A percentile compares a stretch with the other conserved stretches of the same genome.
Conservation (phyloP, 1,140 invertebrate genomes). For the Stenopsyche tienmushanensis region DNA sequence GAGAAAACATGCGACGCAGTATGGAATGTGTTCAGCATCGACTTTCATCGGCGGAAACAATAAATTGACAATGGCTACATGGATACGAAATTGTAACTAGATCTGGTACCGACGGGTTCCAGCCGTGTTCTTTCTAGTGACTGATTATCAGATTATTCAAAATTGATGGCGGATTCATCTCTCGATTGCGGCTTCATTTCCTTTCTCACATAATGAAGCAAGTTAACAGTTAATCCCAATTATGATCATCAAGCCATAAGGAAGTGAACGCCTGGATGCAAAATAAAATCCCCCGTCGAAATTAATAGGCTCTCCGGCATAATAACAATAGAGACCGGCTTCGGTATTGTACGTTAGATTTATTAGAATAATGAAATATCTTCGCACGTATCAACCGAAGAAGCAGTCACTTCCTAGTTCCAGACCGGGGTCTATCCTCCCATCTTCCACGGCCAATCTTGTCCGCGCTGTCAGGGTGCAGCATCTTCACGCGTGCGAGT, state of each 20-base stretch:
- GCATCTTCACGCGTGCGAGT: conserved; percentile 14
- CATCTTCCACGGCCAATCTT: too few species aligned
- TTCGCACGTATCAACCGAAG: too few species aligned
- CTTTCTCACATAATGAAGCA: too few species aligned
- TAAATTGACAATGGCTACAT: conserved; percentile 8
- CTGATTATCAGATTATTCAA: too few species aligned
- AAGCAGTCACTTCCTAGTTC: background rate
- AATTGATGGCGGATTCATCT: too few species aligned
- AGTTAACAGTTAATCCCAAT: too few species aligned
- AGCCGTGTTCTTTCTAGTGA: too few species aligned
- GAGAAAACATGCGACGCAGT: background rate
- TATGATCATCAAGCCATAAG: too few species aligned
- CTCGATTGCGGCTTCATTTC: too few species aligned
- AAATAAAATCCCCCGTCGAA: too few species aligned
- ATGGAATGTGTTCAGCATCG: background rate
- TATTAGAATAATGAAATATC: conserved; percentile 1
- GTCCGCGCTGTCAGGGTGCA: background rate
- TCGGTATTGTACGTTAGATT: background rate
- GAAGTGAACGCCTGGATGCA: too few species aligned
- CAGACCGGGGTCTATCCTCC: background rate
- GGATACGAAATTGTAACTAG: background rate
- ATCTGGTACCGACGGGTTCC: background rate
- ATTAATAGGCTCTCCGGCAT: too few species aligned
- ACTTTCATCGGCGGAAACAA: conserved; percentile 6
- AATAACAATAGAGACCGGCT: background rate